Base-by-base conservation (phyloP, 1,140 invertebrate species). In the Triops cancriformis region DNA sequence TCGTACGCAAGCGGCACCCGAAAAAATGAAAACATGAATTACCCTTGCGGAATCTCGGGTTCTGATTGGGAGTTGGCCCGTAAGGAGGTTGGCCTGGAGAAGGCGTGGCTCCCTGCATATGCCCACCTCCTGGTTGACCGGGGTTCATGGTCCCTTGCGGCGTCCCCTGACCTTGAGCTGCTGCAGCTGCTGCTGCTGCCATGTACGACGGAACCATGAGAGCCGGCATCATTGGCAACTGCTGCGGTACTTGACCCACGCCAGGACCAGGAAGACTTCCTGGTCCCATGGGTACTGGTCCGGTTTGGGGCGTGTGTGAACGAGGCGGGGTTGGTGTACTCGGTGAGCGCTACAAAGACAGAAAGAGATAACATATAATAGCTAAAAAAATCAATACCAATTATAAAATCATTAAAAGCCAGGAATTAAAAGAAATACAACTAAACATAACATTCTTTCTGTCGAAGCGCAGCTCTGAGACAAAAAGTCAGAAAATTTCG, bases 301-400 rank as follows among this genome's bases (percentile, higher is more conserved):
- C 92, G 28, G 93, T 94, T 83, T 93, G 92, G 41, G 93, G 94
- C 12, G 93, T 95, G 82, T 94, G 93, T 28, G 93, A 92, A 72
- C 93, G 88, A 82, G 86, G 89, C 75, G 89, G 89, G 28, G 88
- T 89, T 42, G 89, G 89, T 26, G 89, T 90, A 82, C 88, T 89
- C 4, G 89, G 89, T 27, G 89, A 89, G 78, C 88, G 83, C 89
- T 90, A 79, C 74, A 82, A 82, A 81, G 79, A 76, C 51, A 77
- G 75, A 42, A 64, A 75, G 80, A 80, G 76, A 43, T n/a, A 79
- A 43, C 42, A 73, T 14, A 80, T 73, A 74, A 45, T 28, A 79
- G 23, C 73, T 74, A 76, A 79, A 72, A 31, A n/a, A n/a, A n/a
- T n/a, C n/a, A n/a, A n/a, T n/a, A n/a, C n/a, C n/a, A n/a, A n/a